phyloP scores from a whole-genome alignment of 1,140 invertebrate genomes.

The Drosophila erecta region DNA sequence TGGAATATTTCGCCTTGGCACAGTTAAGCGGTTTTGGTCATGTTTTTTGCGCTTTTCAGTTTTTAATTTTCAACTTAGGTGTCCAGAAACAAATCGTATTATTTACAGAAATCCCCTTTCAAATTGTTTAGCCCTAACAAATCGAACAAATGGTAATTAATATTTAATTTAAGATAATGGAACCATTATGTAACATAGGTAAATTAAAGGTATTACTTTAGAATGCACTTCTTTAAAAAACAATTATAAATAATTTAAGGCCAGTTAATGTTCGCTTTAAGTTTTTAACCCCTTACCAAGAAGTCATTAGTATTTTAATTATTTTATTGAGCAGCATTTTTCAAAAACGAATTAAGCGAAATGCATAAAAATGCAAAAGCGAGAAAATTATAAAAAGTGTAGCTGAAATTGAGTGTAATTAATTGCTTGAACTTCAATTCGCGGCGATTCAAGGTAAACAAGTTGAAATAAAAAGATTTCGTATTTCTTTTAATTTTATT shows the following conservation, averaged over 20 bases:
- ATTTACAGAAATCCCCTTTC: conserved; percentile 9
- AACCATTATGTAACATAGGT: background rate
- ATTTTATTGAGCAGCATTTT: conserved; percentile 27
- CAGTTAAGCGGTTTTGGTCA: conserved; percentile 74
- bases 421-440: conserved; percentile 71
- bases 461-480: conserved; percentile 61
- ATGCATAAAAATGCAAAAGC: conserved; percentile 22
- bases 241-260: conserved; percentile 3
- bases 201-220: background rate
- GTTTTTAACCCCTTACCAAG: background rate
- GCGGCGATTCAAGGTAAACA: conserved; percentile 65
- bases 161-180: background rate
- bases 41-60: conserved; percentile 19
- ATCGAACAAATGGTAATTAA: background rate
- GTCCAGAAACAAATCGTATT: background rate
- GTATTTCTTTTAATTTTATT: conserved; percentile 38
- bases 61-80: conserved; percentile 10
- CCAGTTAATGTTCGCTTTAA: conserved; percentile 16
- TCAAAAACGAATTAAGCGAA: conserved; percentile 25
- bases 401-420: conserved; percentile 59
- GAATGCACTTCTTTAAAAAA: background rate
- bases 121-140: background rate
- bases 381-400: conserved; percentile 21
- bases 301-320: conserved; percentile 27
- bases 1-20: conserved; percentile 64